Evolutionary conservation across 2,113 vertebrate genomes (phyloP).

Genomic region (Scalopus aquaticus): DNA sequence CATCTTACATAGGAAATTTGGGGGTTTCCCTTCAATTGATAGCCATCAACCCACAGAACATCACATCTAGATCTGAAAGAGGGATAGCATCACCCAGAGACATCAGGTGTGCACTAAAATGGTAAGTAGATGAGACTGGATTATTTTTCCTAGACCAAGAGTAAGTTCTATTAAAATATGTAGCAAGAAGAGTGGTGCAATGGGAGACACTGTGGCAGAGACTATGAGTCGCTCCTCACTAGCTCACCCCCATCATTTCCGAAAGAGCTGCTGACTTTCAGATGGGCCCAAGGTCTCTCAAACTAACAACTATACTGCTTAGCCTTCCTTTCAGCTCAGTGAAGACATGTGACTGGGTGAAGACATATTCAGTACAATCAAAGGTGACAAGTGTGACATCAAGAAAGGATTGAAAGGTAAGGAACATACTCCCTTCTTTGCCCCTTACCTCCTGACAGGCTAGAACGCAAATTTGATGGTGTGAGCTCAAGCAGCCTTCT

Average conservation of each 20-base stretch:
- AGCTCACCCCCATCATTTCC: background rate
- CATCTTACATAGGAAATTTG: background rate
- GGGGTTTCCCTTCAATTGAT: background rate
- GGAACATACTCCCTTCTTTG: background rate
- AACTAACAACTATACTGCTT: background rate
- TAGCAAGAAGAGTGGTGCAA: background rate
- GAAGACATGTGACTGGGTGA: background rate
- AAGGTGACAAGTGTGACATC: background rate
- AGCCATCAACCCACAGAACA: background rate
- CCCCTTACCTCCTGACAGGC: background rate
- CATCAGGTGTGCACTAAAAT: background rate
- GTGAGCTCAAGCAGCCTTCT: background rate
- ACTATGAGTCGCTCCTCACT: too few relatives aligned
- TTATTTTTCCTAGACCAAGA: background rate
- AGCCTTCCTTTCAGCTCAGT: background rate
- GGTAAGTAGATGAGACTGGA: background rate
- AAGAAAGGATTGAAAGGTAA: background rate
- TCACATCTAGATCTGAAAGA: background rate
- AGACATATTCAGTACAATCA: background rate
- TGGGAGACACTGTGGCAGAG: background rate
- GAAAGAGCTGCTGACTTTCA: background rate
- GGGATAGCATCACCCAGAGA: background rate
- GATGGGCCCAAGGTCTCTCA: background rate
- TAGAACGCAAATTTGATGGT: background rate
- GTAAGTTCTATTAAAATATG: background rate